phyloP scores from a whole-genome alignment of 2,797 vertebrate genomes.

The Sylvia borin region DNA sequence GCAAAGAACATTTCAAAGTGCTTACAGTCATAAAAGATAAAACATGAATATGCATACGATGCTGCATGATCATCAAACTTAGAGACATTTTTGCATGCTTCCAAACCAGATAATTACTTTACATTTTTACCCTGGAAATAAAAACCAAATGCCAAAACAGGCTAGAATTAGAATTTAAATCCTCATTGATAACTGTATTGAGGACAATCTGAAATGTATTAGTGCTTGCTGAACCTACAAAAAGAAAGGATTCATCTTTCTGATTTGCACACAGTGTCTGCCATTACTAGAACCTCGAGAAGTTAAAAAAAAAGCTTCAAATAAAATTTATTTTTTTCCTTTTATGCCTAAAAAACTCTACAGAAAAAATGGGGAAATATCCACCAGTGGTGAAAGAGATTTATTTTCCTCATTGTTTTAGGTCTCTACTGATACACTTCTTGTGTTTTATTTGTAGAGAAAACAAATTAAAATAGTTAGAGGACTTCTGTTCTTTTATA shows the following conservation, averaged over 20 bases:
- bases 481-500: not conserved
- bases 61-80: not conserved
- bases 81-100: not conserved
- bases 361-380: not conserved
- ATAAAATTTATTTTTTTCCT: not conserved
- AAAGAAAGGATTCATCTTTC: not conserved
- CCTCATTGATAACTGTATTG: not conserved
- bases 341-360: not conserved
- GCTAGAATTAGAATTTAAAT: not conserved
- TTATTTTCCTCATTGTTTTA: slow-evolving; percentile 25
- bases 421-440: not conserved
- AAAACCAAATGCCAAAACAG: not conserved
- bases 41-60: not conserved
- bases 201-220: not conserved
- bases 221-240: not conserved
- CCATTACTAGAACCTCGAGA: not conserved
- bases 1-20: not conserved
- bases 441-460: not conserved
- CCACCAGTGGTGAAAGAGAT: not conserved
- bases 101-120: not conserved
- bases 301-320: not conserved
- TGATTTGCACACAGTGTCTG: not conserved
- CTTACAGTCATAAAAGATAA: not conserved
- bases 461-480: not conserved
- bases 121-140: not conserved